Percentiles rank a stretch among this genome's conserved stretches.
Evolutionary conservation across 2,113 vertebrate species (phyloP).

Genomic region (Atrichornis clamosus): DNA sequence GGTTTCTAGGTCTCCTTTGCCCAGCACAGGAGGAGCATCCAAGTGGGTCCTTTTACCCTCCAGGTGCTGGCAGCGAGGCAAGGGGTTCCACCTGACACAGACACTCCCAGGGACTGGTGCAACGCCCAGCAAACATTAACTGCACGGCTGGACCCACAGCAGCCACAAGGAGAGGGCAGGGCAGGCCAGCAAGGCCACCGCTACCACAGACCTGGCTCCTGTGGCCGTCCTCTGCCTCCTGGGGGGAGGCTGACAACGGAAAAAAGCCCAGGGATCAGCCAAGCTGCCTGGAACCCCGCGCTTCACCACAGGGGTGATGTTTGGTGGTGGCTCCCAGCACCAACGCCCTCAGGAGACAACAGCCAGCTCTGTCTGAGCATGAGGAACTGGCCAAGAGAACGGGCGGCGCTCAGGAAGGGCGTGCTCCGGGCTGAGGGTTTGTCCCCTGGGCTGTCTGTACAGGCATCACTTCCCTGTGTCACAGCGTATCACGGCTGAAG

Average conservation of each 20-base stretch:
- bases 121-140: not conserved
- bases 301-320: not conserved
- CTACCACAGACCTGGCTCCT: not conserved
- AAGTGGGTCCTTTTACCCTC: not conserved
- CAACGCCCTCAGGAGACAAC: not conserved
- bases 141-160: not conserved
- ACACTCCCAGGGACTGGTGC: not conserved
- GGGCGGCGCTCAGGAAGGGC: conserved; percentile 33
- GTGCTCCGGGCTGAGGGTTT: conserved; percentile 19
- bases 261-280: not conserved
- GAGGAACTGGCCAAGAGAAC: not conserved
- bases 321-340: not conserved
- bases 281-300: not conserved
- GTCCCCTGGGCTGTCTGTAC: not conserved
- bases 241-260: rapidly evolving
- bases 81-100: not conserved
- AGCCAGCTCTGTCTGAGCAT: not conserved
- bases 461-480: conserved; percentile 49
- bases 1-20: not conserved
- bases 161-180: not conserved
- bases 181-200: not conserved
- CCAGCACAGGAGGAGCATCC: not conserved
- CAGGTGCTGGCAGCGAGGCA: not conserved
- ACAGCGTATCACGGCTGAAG: not conserved
- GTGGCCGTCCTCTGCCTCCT: not conserved